Conservation (phyloP, 2,113 vertebrate genomes). For the Cromileptes altivelis region DNA sequence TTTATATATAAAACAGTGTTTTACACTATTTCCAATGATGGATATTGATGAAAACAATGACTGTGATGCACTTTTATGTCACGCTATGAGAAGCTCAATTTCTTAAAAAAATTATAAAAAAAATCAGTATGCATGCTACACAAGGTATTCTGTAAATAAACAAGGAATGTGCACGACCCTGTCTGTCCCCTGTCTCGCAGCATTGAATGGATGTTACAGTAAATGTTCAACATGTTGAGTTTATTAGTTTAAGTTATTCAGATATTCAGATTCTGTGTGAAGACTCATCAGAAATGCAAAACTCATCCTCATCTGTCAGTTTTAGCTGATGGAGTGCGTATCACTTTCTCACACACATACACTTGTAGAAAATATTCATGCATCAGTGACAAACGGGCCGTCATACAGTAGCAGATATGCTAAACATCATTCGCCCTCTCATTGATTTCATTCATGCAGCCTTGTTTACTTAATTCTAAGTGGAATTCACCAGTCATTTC, state of each 20-base stretch:
- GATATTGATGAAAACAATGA: conserved; percentile 36
- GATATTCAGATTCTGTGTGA: conserved; percentile 26
- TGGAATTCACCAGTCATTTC: background rate
- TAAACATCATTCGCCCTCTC: background rate
- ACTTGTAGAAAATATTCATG: background rate
- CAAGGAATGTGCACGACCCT: conserved; percentile 22
- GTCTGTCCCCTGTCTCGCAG: background rate
- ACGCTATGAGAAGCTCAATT: background rate
- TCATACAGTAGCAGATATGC: background rate
- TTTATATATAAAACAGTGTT: conserved; percentile 45
- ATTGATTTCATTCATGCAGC: background rate
- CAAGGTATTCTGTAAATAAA: conserved; percentile 55
- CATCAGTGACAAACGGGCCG: background rate
- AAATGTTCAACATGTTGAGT: conserved; percentile 3
- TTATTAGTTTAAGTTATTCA: conserved; percentile 27
- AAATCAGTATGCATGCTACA: conserved; percentile 11
- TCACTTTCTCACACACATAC: background rate
- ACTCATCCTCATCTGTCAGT: conserved; percentile 32
- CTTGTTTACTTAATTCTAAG: background rate
- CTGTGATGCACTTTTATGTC: conserved; percentile 65
- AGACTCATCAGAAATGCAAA: background rate
- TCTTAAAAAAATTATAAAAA: background rate
- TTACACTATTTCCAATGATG: conserved; percentile 27
- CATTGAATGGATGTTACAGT: background rate
- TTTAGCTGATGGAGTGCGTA: conserved; percentile 2